Conservation (phyloP, 2,113 vertebrate genomes). For the Hippocampus abdominalis region DNA sequence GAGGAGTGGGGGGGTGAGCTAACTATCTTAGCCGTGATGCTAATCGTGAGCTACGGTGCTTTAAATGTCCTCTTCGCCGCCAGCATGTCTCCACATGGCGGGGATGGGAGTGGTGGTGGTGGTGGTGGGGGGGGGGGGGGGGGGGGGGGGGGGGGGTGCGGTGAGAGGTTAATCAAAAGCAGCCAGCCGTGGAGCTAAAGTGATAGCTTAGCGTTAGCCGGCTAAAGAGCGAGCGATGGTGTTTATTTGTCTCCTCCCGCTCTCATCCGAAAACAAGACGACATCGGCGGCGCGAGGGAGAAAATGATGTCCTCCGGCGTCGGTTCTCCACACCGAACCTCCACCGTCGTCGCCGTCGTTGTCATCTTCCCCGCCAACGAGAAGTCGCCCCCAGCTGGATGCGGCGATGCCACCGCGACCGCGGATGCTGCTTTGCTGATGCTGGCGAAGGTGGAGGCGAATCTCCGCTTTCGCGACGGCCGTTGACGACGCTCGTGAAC, state of each 20-base stretch:
- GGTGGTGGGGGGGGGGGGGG: conserved; percentile 3
- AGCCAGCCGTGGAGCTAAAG: conserved; percentile 1
- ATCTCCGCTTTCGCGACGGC: conserved; percentile 22
- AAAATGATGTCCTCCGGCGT: background rate
- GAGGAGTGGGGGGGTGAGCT: background rate
- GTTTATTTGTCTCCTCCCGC: conserved; percentile 45
- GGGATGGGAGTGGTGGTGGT: background rate
- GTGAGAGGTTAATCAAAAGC: conserved; percentile 1
- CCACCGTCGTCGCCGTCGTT: background rate
- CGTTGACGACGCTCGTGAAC: conserved; percentile 36
- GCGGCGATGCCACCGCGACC: conserved; percentile 12
- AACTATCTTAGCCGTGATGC: conserved; percentile 21
- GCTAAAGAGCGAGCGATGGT: conserved; percentile 26
- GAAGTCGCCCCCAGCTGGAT: conserved; percentile 24
- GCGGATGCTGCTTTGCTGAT: conserved; percentile 52
- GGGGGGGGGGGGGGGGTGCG: background rate
- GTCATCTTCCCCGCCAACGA: conserved; percentile 34
- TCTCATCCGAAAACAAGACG: conserved; percentile 22
- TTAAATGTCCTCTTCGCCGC: conserved; percentile 34
- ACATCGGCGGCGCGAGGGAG: background rate
- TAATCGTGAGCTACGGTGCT: background rate
- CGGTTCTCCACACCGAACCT: conserved; percentile 9
- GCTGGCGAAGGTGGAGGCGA: conserved; percentile 33
- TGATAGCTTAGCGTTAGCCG: conserved; percentile 43
- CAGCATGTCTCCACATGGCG: conserved; percentile 31